Percentiles rank a stretch among this genome's conserved stretches.
Conservation (phyloP, 2,888 invertebrate species). For the Ctenicera cuprea region DNA sequence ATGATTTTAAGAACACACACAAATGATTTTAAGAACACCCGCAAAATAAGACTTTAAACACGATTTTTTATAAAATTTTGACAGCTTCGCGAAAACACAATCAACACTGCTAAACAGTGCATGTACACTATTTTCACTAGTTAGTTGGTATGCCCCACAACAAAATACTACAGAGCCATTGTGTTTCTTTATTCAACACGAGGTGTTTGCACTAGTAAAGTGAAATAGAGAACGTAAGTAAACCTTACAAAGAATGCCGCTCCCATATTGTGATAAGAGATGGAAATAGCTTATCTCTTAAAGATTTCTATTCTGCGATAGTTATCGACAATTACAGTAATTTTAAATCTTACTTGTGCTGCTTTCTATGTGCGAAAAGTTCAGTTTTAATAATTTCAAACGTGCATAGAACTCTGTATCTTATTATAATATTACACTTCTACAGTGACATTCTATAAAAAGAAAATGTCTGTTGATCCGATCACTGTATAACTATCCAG, state of each 20-base stretch:
- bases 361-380: too few species aligned
- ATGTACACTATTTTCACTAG: conserved; percentile 40
- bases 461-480: too few species aligned
- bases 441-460: too few species aligned
- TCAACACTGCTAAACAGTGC: conserved; percentile 43
- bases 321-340: too few species aligned
- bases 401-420: too few species aligned
- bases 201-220: neutral
- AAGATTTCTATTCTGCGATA: too few species aligned
- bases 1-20: neutral
- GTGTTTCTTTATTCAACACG: neutral
- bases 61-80: conserved; percentile 42
- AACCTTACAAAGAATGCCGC: neutral
- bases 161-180: conserved; percentile 1
- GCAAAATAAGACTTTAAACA: conserved; percentile 19
- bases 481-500: too few species aligned
- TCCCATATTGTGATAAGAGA: conserved; percentile 7
- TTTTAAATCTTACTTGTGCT: too few species aligned
- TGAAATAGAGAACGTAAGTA: neutral
- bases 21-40: neutral
- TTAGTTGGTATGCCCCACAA: conserved; percentile 12
- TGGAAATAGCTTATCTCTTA: neutral
- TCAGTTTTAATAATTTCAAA: too few species aligned
- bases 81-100: conserved; percentile 45
- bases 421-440: too few species aligned